Evolutionary conservation across 2,888 invertebrate species (phyloP).

Genomic region (Drosophila meridiana): DNA sequence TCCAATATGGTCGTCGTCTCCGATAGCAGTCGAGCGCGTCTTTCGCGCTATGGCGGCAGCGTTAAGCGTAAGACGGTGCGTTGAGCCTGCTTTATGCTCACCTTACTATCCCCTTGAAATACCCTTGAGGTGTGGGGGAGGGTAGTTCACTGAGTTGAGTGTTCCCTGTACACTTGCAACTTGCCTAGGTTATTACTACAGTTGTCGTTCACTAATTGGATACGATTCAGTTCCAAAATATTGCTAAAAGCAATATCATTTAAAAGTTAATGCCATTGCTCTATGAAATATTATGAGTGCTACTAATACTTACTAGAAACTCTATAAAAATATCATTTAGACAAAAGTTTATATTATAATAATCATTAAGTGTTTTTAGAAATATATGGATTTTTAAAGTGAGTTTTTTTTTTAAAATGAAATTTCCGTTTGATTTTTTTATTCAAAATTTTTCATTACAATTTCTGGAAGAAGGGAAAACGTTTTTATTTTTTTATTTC

Average conservation of each 20-base stretch:
- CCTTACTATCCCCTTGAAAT: neutral
- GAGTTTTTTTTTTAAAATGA: no score
- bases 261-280: neutral
- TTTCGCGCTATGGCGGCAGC: slow-evolving; percentile 81
- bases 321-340: neutral
- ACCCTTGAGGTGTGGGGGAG: slow-evolving; percentile 1
- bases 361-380: neutral
- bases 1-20: slow-evolving; percentile 83
- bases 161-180: neutral
- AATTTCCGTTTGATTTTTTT: no score
- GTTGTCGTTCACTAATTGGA: slow-evolving; percentile 4
- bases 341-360: no score
- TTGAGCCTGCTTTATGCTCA: neutral
- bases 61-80: slow-evolving; percentile 83
- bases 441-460: no score
- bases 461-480: no score
- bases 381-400: neutral
- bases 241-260: neutral
- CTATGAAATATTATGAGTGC: neutral
- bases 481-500: no score
- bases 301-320: neutral
- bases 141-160: neutral
- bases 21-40: slow-evolving; percentile 80
- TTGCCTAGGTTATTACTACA: neutral
- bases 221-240: neutral